Evolutionary conservation across 2,888 invertebrate genomes (phyloP), one percentile per base, ranked within the genome.

Genomic region (Caenorhabditis sp.): DNA sequence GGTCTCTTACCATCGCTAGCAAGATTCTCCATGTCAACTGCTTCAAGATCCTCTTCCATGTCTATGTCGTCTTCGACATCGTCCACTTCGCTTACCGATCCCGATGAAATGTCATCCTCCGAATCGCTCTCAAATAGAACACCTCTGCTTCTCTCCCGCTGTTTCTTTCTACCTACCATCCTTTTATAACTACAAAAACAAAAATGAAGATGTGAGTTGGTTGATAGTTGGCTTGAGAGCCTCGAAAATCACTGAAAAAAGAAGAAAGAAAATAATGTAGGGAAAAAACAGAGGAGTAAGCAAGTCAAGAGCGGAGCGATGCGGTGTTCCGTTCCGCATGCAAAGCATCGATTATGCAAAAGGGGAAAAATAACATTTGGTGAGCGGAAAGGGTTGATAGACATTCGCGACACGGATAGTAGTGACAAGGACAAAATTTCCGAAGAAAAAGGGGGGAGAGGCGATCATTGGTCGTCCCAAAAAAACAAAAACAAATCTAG

Each of bases 41-140:
- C 76, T 37, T 71, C 76, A 35, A 71, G 62, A 11, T 77, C 78
- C 22, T 76, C 81, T 22, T 85, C 86, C 62, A 84, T 69, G 1
- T 82, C 82, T 26, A 74, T 67, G 47, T 85, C 86, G 22, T 83
- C 84, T 15, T 85, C 85, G 11, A 69, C 68, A n/a, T 67, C 80
- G 20, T 83, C 85, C 5, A 61, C 77, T 9, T 80, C 85, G 6
- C 76, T 68, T 9, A 71, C 72, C 1, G 72, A 72, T 9, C 71
- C 72, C 9, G 71, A 71, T 1, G 82, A 82, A 20, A 82, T 55
- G 47, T 85, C 84, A 44, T 85, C 82, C 44, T 85, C 84, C 11
- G 82, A 82, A 37, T 85, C 84, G 67, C 84, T 85, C 84, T 84
- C 51, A 61, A 77, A 47, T 56, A 64, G 24, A 26, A 20, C n/a